Evolutionary conservation across 2,113 vertebrate species (phyloP).

Genomic region (Eptatretus burgeri): DNA sequence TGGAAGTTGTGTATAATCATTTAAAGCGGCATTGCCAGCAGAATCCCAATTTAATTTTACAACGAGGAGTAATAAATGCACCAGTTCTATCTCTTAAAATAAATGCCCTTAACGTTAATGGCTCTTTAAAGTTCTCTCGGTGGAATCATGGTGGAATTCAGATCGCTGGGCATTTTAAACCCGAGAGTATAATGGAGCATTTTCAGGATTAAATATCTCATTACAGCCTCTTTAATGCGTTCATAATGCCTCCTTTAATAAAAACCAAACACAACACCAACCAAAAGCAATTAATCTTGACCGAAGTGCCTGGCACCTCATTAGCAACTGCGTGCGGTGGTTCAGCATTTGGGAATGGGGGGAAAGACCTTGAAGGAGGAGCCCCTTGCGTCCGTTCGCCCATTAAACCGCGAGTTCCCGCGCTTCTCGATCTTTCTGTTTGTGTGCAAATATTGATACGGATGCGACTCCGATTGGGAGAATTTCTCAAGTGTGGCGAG

Average conservation of each 20-base stretch:
- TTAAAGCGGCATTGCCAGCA: not conserved
- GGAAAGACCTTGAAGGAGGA: too few relatives aligned
- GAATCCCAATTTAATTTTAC: slow-evolving; percentile 4
- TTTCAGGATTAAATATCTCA: slow-evolving; percentile 6
- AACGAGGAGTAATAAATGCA: slow-evolving; percentile 1
- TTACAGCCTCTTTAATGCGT: slow-evolving; percentile 6
- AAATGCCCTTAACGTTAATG: slow-evolving; percentile 5
- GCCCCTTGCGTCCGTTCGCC: too few relatives aligned
- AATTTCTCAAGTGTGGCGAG: too few relatives aligned
- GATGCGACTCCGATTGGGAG: too few relatives aligned
- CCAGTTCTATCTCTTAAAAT: not conserved
- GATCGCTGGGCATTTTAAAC: slow-evolving; percentile 2
- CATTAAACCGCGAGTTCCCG: too few relatives aligned
- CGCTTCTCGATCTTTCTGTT: too few relatives aligned
- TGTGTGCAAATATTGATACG: too few relatives aligned
- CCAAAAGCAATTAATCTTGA: slow-evolving; percentile 5
- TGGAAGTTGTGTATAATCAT: not conserved
- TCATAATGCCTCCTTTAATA: slow-evolving; percentile 6
- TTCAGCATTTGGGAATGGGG: too few relatives aligned
- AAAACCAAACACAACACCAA: slow-evolving; percentile 5
- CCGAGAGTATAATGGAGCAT: slow-evolving; percentile 6
- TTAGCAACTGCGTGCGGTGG: not conserved
- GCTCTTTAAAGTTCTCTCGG: not conserved
- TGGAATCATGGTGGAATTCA: slow-evolving; percentile 2
- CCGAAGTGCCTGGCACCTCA: slow-evolving; percentile 2